Evolutionary conservation across 1,140 invertebrate genomes (phyloP).

Genomic region (Drosophila ironensis): DNA sequence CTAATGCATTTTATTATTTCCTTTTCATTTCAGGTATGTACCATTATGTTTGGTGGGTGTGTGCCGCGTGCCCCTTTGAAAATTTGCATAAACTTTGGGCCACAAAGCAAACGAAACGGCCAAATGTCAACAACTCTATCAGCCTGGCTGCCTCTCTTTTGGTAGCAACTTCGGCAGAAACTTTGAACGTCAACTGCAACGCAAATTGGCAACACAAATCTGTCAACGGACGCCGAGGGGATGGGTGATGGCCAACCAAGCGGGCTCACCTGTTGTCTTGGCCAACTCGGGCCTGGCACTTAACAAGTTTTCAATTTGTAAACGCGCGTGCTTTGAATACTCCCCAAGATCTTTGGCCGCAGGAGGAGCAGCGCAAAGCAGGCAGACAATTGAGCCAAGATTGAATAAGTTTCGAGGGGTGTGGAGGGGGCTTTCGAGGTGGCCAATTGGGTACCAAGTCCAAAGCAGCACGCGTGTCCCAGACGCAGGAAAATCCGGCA

Average conservation of each 20-base stretch:
- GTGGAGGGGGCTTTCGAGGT: neutral
- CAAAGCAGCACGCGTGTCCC: constrained; percentile 39
- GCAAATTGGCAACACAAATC: constrained; percentile 73
- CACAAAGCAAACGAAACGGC: constrained; percentile 25
- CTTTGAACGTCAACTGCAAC: constrained; percentile 31
- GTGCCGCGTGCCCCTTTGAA: constrained; percentile 25
- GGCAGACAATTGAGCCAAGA: constrained; percentile 51
- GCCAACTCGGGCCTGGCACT: constrained; percentile 41
- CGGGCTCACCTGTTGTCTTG: constrained; percentile 60
- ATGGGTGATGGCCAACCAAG: constrained; percentile 20
- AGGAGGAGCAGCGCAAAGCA: constrained; percentile 17
- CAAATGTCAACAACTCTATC: constrained; percentile 77
- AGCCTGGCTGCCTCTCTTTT: constrained; percentile 26
- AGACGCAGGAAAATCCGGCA: constrained; percentile 8
- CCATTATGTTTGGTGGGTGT: constrained; percentile 33
- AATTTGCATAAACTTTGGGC: constrained; percentile 68
- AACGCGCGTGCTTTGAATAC: constrained; percentile 79
- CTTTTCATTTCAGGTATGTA: constrained; percentile 68
- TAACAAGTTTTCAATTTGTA: constrained; percentile 80
- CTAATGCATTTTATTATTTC: constrained; percentile 56
- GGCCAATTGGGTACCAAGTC: constrained; percentile 46
- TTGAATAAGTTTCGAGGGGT: constrained; percentile 18
- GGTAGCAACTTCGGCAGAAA: constrained; percentile 34
- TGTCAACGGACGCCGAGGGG: constrained; percentile 58
- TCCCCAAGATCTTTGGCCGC: constrained; percentile 14